Percentiles rank a stretch among this genome's conserved stretches.
Evolutionary conservation across 1,140 invertebrate genomes (phyloP).

Genomic region (Aphis craccivora): DNA sequence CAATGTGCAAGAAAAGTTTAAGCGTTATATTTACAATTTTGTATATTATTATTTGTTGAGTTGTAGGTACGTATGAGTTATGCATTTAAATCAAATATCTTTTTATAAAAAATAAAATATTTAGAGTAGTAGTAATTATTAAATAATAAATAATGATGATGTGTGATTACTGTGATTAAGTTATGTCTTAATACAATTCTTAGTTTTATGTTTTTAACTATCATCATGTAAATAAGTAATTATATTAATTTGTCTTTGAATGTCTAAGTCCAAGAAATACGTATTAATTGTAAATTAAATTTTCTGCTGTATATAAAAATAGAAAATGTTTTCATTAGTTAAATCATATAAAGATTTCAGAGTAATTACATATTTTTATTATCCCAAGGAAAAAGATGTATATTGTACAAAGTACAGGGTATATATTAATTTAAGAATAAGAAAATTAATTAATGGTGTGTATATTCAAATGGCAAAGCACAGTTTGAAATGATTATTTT

Average conservation of each 20-base stretch:
- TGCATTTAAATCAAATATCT: neutral
- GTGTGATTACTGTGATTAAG: neutral
- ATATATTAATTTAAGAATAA: neutral
- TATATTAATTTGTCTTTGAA: neutral
- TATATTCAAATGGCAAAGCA: conserved; percentile 22
- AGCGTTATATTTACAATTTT: neutral
- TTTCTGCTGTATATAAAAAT: neutral
- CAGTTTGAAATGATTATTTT: conserved; percentile 33
- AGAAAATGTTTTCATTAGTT: neutral
- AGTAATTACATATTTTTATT: neutral
- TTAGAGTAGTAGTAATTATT: neutral
- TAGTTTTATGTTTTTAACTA: neutral
- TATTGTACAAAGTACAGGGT: neutral
- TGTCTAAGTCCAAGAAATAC: neutral
- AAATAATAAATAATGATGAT: neutral
- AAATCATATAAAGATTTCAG: neutral
- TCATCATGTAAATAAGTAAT: neutral
- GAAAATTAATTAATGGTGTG: conserved; percentile 28
- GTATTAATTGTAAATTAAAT: neutral
- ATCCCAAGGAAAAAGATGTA: neutral
- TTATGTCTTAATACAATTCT: neutral
- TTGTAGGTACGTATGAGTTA: neutral
- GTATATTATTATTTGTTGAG: neutral
- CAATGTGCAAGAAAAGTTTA: neutral
- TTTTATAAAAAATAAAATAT: neutral